Evolutionary conservation across 2,113 vertebrate species (phyloP).

Genomic region (Australoheros scitulus): DNA sequence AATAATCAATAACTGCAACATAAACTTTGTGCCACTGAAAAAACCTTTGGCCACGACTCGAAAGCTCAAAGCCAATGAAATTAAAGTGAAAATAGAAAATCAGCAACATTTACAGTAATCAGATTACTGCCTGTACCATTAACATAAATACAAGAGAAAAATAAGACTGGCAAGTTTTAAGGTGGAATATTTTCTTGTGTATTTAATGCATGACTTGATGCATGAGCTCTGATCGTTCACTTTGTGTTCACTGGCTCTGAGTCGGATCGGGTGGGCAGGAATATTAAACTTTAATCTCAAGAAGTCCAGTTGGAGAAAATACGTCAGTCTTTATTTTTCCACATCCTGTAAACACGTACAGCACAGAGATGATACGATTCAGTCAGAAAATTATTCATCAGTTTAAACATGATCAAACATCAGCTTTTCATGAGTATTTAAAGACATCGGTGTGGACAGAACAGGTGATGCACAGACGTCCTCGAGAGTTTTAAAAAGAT

Average conservation of each 20-base stretch:
- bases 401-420: neutral
- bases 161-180: neutral
- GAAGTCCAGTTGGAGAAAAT: neutral
- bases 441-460: neutral
- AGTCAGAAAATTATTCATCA: too few relatives aligned
- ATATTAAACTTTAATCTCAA: neutral
- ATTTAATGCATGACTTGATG: too few relatives aligned
- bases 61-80: neutral
- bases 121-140: neutral
- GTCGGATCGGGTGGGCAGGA: neutral
- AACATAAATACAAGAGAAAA: neutral
- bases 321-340: neutral
- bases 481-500: neutral
- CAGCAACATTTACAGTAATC: neutral
- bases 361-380: neutral
- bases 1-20: rapidly evolving
- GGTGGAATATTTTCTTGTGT: neutral
- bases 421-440: too few relatives aligned
- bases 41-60: neutral
- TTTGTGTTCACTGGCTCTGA: neutral
- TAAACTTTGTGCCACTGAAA: neutral
- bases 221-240: neutral
- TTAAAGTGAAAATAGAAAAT: neutral
- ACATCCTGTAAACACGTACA: neutral
- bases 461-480: neutral